These are phyloP conservation scores for Galaxea fascicularis DNA, from an alignment of 92 coral and sea anemone species.

Conservation along the genomic window DNA sequence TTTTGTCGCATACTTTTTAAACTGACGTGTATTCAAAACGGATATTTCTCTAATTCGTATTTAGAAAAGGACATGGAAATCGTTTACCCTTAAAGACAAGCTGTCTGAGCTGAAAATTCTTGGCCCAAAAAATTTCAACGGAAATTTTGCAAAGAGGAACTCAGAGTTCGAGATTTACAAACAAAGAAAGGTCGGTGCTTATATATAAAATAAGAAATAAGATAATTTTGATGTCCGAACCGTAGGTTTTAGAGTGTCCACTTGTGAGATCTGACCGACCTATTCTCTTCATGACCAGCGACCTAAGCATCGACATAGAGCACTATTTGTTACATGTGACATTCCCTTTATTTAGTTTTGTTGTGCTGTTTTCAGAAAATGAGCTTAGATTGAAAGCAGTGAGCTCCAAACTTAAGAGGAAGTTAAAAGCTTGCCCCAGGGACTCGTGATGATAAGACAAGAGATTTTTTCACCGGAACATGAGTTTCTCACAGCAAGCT, in stretches of 20 bases:
- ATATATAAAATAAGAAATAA: not conserved
- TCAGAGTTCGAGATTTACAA: not conserved
- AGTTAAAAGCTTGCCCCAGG: not conserved
- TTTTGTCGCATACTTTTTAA: no score
- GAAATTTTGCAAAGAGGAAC: not conserved
- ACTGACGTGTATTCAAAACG: no score
- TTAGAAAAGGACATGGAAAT: slow-evolving; percentile 7
- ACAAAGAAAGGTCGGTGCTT: not conserved
- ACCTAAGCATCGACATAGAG: no score
- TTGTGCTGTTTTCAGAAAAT: not conserved
- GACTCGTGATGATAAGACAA: not conserved
- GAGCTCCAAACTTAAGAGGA: not conserved
- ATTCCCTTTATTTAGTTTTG: not conserved
- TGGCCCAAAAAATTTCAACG: not conserved
- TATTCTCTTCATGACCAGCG: no score
- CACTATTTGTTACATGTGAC: no score
- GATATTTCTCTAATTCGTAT: no score
- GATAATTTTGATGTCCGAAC: not conserved
- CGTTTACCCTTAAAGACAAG: not conserved
- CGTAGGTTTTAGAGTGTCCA: not conserved
- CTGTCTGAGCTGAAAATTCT: not conserved
- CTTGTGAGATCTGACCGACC: no score
- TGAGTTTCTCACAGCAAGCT: not conserved
- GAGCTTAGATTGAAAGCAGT: not conserved
- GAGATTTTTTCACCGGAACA: not conserved